Base-by-base conservation (phyloP, 2,113 vertebrate species). In the Motacilla alba region DNA sequence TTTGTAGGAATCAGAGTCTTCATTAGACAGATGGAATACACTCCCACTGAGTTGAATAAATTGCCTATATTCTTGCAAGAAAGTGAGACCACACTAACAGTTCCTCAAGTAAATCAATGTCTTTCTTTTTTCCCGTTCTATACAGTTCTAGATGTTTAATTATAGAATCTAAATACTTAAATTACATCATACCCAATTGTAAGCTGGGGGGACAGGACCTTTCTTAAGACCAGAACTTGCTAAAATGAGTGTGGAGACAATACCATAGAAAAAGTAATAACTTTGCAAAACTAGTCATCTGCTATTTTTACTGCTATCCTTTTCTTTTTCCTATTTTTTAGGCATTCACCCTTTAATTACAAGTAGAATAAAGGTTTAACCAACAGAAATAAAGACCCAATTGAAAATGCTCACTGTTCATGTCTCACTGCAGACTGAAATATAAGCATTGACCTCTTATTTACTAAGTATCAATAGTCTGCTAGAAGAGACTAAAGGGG, bases 1-100 rank as follows among this genome's bases (percentile, higher is more conserved):
- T 95, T 93, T 73, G 87, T 88, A 50, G 56, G 85, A 94, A 94
- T 90, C 92, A 90, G 87, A 76, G 88, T 74, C 70, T 95, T 95
- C 96, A 95, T 96, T 94, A 96, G 90, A 94, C 95, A 96, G 92
- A 94, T 88, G 95, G 94, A 95, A 96, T 95, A 93, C 82, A 86
- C 90, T 95, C 82, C 90, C 79, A 94, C 92, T 81, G 87, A 91
- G 76, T 47, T 83, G 94, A 97, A 95, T 83, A 95, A 94, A 96
- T 95, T 94, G 80, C 31, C 89, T 89, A 69, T 77, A 86, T 85
- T 90, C 72, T 92, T 92, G 55, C 72, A 93, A 86, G 75, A 93
- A 94, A 96, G 82, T 89, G 87, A 82, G 62, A 95, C 81, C 47
- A 75, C 78, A 73, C 24, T 31, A 94, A 70, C 93, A 82, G 84